Evolutionary conservation across 2,888 invertebrate species (phyloP).

Genomic region (Cephus runcator): DNA sequence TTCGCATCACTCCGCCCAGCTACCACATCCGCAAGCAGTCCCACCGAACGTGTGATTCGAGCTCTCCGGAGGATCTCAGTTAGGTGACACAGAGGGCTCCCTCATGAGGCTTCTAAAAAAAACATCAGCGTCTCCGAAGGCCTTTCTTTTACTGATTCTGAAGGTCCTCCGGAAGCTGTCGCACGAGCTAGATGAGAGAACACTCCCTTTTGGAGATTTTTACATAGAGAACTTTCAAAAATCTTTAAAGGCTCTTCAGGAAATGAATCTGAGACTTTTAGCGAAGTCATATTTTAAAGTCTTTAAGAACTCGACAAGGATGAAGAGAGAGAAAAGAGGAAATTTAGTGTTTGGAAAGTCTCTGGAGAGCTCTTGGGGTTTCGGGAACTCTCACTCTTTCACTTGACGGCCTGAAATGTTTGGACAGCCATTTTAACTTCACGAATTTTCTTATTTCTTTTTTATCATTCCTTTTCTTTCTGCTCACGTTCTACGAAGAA

Average conservation of each 20-base stretch:
- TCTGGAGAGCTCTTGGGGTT: background rate
- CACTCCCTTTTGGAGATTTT: background rate
- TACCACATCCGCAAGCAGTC: slow-evolving; percentile 28
- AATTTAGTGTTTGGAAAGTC: background rate
- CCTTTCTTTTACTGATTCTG: background rate
- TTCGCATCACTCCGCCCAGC: slow-evolving; percentile 55
- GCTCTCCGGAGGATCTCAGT: background rate
- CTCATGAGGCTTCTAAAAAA: background rate
- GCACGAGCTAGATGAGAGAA: background rate
- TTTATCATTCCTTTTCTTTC: background rate
- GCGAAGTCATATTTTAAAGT: background rate
- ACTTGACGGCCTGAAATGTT: background rate
- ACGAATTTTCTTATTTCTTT: background rate
- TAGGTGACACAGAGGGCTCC: background rate
- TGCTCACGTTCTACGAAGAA: background rate
- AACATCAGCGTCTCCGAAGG: background rate
- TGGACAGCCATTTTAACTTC: background rate
- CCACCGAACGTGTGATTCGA: slow-evolving; percentile 16
- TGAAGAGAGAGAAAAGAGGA: background rate
- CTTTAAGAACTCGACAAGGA: background rate
- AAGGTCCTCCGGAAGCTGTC: background rate
- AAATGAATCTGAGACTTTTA: background rate
- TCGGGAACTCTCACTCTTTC: background rate
- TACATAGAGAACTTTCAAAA: background rate
- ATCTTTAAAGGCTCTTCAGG: background rate